Percentiles rank a stretch among this genome's conserved stretches.
Evolutionary conservation across 2,888 invertebrate genomes (phyloP).

Genomic region (Lypha dubia): DNA sequence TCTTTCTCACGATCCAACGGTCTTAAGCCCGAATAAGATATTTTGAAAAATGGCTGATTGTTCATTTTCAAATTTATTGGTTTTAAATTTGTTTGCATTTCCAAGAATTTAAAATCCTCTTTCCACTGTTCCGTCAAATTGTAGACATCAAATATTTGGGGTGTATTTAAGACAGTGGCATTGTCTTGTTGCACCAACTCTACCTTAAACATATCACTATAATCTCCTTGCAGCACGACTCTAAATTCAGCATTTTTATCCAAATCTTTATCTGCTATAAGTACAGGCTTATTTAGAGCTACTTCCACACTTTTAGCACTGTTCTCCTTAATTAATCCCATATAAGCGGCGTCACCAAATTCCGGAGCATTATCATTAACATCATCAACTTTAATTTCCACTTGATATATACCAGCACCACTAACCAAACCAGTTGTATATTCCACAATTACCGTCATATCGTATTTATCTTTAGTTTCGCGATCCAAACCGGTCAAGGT

Average conservation of each 20-base stretch:
- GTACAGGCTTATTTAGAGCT: slow-evolving; percentile 87
- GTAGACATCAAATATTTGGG: slow-evolving; percentile 79
- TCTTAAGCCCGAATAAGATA: slow-evolving; percentile 80
- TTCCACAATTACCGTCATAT: slow-evolving; percentile 91
- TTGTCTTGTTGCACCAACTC: slow-evolving; percentile 80
- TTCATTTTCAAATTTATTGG: slow-evolving; percentile 79
- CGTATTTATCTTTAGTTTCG: slow-evolving; percentile 88
- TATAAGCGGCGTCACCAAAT: slow-evolving; percentile 89
- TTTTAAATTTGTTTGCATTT: slow-evolving; percentile 81
- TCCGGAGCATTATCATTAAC: slow-evolving; percentile 94
- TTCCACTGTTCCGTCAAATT: slow-evolving; percentile 82
- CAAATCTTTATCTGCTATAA: slow-evolving; percentile 89
- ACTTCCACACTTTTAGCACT: slow-evolving; percentile 88
- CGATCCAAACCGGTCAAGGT: slow-evolving; percentile 90
- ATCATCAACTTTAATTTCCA: slow-evolving; percentile 91
- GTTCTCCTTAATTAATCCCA: slow-evolving; percentile 92
- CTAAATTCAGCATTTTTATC: slow-evolving; percentile 88
- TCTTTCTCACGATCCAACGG: slow-evolving; percentile 90
- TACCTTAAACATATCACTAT: slow-evolving; percentile 89
- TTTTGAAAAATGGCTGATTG: slow-evolving; percentile 79
- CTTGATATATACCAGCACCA: slow-evolving; percentile 91
- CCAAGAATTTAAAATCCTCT: slow-evolving; percentile 81
- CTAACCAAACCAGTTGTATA: slow-evolving; percentile 88
- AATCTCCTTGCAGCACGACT: slow-evolving; percentile 89
- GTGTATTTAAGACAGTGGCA: slow-evolving; percentile 73